Conservation (phyloP, 2,113 vertebrate species). For the Amblyornis subalaris region DNA sequence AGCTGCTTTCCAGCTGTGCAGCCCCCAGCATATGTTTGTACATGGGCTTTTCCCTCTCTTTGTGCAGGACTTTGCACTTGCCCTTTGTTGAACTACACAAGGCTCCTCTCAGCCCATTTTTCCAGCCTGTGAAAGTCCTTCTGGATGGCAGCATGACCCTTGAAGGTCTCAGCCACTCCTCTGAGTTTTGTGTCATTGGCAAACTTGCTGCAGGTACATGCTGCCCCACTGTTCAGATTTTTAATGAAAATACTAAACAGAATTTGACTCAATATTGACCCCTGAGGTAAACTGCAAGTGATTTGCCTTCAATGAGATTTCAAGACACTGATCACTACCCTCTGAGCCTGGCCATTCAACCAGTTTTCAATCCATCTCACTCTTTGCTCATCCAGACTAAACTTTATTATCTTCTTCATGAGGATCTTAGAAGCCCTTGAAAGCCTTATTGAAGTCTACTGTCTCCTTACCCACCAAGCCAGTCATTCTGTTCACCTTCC, state of each 20-base stretch:
- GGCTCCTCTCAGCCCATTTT: background rate
- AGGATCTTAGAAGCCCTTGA: background rate
- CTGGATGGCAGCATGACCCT: background rate
- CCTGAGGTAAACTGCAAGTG: background rate
- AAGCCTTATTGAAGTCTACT: background rate
- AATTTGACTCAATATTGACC: background rate
- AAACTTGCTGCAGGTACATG: background rate
- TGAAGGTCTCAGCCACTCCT: background rate
- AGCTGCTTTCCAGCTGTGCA: background rate
- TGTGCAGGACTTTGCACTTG: background rate
- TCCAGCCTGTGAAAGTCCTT: background rate
- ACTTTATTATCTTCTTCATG: background rate
- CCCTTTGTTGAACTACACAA: background rate
- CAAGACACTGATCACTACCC: background rate
- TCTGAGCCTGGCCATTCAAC: background rate
- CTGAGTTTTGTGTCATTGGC: background rate
- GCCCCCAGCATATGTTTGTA: no score
- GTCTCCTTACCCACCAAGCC: background rate
- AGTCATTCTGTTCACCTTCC: background rate
- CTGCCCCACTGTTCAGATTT: background rate
- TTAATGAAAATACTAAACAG: background rate
- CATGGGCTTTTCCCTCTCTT: background rate
- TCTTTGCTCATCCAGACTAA: background rate
- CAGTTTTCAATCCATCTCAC: background rate
- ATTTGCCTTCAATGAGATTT: background rate